Evolutionary conservation across 2,888 invertebrate genomes (phyloP).

Genomic region (Amphiduros pacificus): DNA sequence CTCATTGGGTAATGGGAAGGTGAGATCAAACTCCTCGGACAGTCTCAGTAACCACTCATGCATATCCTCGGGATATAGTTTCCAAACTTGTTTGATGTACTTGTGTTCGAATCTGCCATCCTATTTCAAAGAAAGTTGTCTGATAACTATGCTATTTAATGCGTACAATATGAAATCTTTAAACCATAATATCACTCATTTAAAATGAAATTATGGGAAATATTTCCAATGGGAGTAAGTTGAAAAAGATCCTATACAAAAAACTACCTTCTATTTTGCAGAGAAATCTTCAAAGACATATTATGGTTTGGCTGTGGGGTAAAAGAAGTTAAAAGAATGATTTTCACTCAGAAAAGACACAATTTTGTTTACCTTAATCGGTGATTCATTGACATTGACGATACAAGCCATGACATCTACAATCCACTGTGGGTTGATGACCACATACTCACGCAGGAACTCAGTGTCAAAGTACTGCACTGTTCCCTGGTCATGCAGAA

Average conservation of each 20-base stretch:
- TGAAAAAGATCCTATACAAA: too few relatives aligned
- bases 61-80: slow-evolving; percentile 40
- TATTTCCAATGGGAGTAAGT: background rate
- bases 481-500: slow-evolving; percentile 56
- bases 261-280: too few relatives aligned
- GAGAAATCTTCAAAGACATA: background rate
- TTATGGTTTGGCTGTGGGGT: too few relatives aligned
- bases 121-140: slow-evolving; percentile 25
- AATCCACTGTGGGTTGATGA: slow-evolving; percentile 58
- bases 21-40: slow-evolving; percentile 58
- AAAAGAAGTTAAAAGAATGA: too few relatives aligned
- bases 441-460: slow-evolving; percentile 47
- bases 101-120: slow-evolving; percentile 46
- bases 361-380: slow-evolving; percentile 42
- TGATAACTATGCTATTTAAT: background rate
- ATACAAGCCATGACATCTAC: slow-evolving; percentile 58
- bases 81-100: slow-evolving; percentile 47
- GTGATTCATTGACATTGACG: slow-evolving; percentile 53
- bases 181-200: background rate
- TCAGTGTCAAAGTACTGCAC: slow-evolving; percentile 55
- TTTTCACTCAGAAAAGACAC: too few relatives aligned
- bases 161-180: background rate
- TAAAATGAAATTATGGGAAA: background rate
- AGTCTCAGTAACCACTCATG: slow-evolving; percentile 53
- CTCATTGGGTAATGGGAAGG: slow-evolving; percentile 47